Percentiles rank a stretch among this genome's conserved stretches.
Evolutionary conservation across 2,888 invertebrate species (phyloP).

Genomic region (Chloromyia formosa): DNA sequence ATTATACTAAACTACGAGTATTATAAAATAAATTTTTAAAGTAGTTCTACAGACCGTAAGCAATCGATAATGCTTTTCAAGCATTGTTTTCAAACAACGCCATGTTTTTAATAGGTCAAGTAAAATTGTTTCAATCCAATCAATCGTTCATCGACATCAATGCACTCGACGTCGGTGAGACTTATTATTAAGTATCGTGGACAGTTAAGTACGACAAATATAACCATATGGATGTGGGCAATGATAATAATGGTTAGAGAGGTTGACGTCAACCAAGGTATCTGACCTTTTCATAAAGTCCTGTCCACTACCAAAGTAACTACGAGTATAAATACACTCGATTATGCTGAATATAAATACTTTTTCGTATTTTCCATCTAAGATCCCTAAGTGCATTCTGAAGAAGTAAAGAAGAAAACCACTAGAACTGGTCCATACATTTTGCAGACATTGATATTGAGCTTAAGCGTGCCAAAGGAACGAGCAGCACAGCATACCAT

Average conservation of each 20-base stretch:
- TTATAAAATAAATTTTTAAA: too few species aligned
- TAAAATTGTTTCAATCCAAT: conserved; percentile 9
- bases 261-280: neutral
- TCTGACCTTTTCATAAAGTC: too few species aligned
- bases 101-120: conserved; percentile 24
- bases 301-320: neutral
- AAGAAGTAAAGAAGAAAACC: neutral
- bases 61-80: neutral
- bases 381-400: conserved; percentile 4
- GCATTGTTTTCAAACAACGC: neutral
- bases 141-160: conserved; percentile 37
- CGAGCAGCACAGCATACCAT: too few species aligned
- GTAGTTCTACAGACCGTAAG: too few species aligned
- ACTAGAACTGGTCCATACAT: conserved; percentile 19
- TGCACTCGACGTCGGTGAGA: conserved; percentile 4
- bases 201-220: conserved; percentile 18
- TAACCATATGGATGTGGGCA: conserved; percentile 24
- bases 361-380: too few species aligned
- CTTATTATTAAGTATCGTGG: neutral
- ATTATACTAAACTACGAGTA: too few species aligned
- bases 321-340: neutral
- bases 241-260: neutral
- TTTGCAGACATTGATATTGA: neutral
- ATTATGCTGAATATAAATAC: neutral
- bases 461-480: too few species aligned